Conservation (phyloP, 2,888 invertebrate genomes). For the Glyphotaelius pellucidus region DNA sequence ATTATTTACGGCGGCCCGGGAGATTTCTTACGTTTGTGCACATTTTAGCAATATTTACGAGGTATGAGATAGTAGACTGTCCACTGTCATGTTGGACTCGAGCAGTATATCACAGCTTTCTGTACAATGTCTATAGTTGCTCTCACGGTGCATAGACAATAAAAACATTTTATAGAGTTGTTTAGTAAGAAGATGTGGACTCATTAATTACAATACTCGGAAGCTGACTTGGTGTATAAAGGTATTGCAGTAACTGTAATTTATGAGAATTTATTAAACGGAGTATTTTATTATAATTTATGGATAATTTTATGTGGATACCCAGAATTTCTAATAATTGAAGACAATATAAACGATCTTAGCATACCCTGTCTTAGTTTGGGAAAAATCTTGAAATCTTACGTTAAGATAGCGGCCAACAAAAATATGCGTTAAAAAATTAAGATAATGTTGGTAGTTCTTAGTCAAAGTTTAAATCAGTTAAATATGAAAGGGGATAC, state of each 20-base stretch:
- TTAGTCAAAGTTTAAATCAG: too few species aligned
- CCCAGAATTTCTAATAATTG: background rate
- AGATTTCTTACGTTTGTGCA: constrained; percentile 50
- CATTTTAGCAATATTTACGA: constrained; percentile 49
- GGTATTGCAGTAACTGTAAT: too few species aligned
- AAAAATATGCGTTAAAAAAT: too few species aligned
- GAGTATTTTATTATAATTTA: too few species aligned
- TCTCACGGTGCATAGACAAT: background rate
- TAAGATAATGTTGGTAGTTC: too few species aligned
- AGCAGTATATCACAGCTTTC: constrained; percentile 24
- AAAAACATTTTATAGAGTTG: background rate
- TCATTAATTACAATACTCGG: background rate
- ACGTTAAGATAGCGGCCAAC: too few species aligned
- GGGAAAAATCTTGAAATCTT: too few species aligned
- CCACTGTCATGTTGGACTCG: constrained; percentile 3
- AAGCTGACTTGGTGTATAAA: background rate
- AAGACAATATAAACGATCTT: too few species aligned
- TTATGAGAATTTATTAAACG: too few species aligned
- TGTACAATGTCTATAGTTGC: background rate
- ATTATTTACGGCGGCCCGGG: constrained; percentile 50
- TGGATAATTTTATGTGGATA: too few species aligned
- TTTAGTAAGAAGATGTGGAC: background rate
- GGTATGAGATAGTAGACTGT: constrained; percentile 14
- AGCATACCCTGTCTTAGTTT: too few species aligned
- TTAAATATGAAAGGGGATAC: too few species aligned